Evolutionary conservation across 2,113 vertebrate species (phyloP).

Genomic region (Cynoglossus semilaevis): DNA sequence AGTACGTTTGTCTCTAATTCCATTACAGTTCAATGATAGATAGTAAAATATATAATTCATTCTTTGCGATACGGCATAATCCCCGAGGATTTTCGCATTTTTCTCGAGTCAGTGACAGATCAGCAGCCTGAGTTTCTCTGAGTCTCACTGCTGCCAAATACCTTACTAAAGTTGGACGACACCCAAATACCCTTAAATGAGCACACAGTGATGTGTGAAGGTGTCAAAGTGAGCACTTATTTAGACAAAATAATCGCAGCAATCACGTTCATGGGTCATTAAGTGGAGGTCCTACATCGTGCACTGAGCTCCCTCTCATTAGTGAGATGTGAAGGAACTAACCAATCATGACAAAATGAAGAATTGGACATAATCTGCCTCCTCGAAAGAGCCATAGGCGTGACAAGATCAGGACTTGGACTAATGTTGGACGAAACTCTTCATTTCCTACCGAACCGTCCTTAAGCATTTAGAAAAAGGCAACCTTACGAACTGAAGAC

Average conservation of each 20-base stretch:
- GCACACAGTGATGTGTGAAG: slow-evolving; percentile 39
- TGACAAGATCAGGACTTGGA: too few species aligned
- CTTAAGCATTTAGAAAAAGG: background rate
- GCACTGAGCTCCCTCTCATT: slow-evolving; percentile 45
- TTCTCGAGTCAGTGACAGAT: slow-evolving; percentile 15
- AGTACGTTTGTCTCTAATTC: slow-evolving; percentile 8
- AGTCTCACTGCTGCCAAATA: slow-evolving; percentile 45
- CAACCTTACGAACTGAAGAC: too few species aligned
- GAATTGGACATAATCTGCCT: slow-evolving; percentile 41
- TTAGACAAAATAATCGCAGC: slow-evolving; percentile 53
- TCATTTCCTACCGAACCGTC: too few species aligned
- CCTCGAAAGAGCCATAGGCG: too few species aligned
- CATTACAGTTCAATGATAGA: slow-evolving; percentile 8
- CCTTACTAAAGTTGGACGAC: slow-evolving; percentile 47
- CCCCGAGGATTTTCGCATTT: slow-evolving; percentile 14
- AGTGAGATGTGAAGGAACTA: slow-evolving; percentile 14
- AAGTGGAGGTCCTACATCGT: slow-evolving; percentile 35
- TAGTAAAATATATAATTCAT: slow-evolving; percentile 30
- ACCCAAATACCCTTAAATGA: slow-evolving; percentile 40
- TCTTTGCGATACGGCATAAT: slow-evolving; percentile 19
- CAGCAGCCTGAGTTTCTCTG: slow-evolving; percentile 18
- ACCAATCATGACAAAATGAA: background rate
- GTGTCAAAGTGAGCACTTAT: slow-evolving; percentile 47
- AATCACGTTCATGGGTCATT: slow-evolving; percentile 52
- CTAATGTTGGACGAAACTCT: too few species aligned